phyloP scores from a whole-genome alignment of 2,888 invertebrate genomes.

The Matsumyia berberina region DNA sequence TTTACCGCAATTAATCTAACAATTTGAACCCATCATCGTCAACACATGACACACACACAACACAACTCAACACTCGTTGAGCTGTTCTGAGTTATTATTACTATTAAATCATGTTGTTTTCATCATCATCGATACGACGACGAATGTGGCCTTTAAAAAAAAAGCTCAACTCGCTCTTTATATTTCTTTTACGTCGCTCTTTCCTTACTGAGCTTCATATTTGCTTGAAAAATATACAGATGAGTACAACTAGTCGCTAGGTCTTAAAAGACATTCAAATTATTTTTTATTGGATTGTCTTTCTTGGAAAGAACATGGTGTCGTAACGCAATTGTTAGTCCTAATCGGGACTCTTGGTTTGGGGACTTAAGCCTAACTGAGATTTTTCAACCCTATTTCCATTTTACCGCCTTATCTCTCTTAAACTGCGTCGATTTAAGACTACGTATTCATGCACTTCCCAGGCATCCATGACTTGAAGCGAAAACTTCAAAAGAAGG shows the following conservation, averaged over 20 bases:
- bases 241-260: neutral
- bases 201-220: neutral
- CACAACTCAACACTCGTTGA: conserved; percentile 14
- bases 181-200: conserved; percentile 2
- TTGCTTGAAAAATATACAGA: neutral
- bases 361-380: too few species aligned
- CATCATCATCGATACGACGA: conserved; percentile 22
- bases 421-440: too few species aligned
- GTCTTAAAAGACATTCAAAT: too few species aligned
- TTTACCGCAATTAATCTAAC: neutral
- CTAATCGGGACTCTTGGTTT: too few species aligned
- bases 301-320: too few species aligned
- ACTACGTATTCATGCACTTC: too few species aligned
- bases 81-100: conserved; percentile 25
- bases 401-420: too few species aligned
- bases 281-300: too few species aligned
- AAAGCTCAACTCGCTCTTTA: conserved; percentile 36
- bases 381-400: too few species aligned
- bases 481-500: too few species aligned
- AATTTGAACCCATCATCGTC: neutral
- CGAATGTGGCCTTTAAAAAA: conserved; percentile 15
- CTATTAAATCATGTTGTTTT: conserved; percentile 39
- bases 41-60: conserved; percentile 17
- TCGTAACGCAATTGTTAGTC: too few species aligned
- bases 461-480: too few species aligned